Base-by-base conservation (phyloP, 1,140 invertebrate genomes). In the Penaeus japonicus region DNA sequence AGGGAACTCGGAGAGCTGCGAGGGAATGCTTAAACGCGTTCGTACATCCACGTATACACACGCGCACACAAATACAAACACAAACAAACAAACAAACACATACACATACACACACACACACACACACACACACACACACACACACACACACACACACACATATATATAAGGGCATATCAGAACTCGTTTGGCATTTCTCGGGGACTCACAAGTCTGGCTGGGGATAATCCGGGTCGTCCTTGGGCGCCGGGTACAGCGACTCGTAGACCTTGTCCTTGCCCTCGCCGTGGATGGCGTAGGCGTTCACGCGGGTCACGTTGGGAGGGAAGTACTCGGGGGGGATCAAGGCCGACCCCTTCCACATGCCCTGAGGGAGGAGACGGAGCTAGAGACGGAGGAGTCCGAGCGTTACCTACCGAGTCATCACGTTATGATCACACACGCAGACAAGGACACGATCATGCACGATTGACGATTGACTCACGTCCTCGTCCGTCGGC, bases 281-380 rank as follows among this genome's bases (percentile, higher is more conserved):
- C 18, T 91, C 91, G 12, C 94, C 94, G 89, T 94, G 94, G 85
- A 94, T 94, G 70, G 93, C 93, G 90, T 93, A 94, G 17, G 94
- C 93, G 90, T 94, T 94, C 89, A 94, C 93, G 81, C 92, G 92
- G 53, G 91, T 92, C 0, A 94, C 92, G 53, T 92, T 92, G 73
- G 92, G 91, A 59, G 93, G 93, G 47, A 93, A 92, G 89, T 93
- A 93, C 10, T 90, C 85, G 4, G 81, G 73, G 12, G 93, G 93
- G 39, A 94, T 91, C 27, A 91, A 85, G 10, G 93, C 93, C n/a
- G 84, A 84, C 35, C 93, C 93, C 10, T 59, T 90, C 93, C 93
- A 94, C 39, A 32, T 54, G 12, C 81, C 91, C 39, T 75, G 80
- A 0, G 27, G 32, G 32, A 30, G 65, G 54, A 17, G n/a, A n/a